A percentile compares a stretch with the other conserved stretches of the same genome.
phyloP scores from a whole-genome alignment of 2,888 invertebrate genomes.

The Chrysolina oricalcia region DNA sequence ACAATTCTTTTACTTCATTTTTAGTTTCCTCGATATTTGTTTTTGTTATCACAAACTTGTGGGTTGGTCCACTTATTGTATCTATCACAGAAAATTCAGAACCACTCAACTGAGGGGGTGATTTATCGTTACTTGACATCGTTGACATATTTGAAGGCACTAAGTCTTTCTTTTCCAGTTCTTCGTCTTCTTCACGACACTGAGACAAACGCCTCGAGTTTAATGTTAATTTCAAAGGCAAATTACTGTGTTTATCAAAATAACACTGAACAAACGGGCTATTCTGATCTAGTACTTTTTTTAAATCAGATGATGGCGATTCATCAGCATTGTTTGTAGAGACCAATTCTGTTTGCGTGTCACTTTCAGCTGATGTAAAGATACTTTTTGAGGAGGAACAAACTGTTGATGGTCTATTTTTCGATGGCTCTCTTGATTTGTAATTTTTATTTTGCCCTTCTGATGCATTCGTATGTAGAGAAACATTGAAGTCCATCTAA shows the following conservation, averaged over 20 bases:
- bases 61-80: slow-evolving; percentile 71
- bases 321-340: slow-evolving; percentile 72
- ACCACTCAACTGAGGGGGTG: slow-evolving; percentile 68
- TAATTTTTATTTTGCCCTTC: slow-evolving; percentile 33
- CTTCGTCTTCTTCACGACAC: slow-evolving; percentile 89
- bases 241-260: slow-evolving; percentile 82
- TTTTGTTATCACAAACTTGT: slow-evolving; percentile 75
- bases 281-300: neutral
- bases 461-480: slow-evolving; percentile 35
- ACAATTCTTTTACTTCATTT: slow-evolving; percentile 66
- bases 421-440: slow-evolving; percentile 41
- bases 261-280: slow-evolving; percentile 76
- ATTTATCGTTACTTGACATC: slow-evolving; percentile 70
- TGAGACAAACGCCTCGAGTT: slow-evolving; percentile 83
- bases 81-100: slow-evolving; percentile 71
- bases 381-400: slow-evolving; percentile 69
- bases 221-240: slow-evolving; percentile 77
- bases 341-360: slow-evolving; percentile 79
- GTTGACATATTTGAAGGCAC: slow-evolving; percentile 66
- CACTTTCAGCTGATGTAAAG: slow-evolving; percentile 68
- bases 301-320: slow-evolving; percentile 57
- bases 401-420: slow-evolving; percentile 19
- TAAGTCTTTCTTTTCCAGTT: slow-evolving; percentile 73
- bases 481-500: slow-evolving; percentile 50
- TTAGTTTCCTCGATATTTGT: slow-evolving; percentile 63